Conservation (phyloP, 2,113 vertebrate genomes). For the Gulo gulo region DNA sequence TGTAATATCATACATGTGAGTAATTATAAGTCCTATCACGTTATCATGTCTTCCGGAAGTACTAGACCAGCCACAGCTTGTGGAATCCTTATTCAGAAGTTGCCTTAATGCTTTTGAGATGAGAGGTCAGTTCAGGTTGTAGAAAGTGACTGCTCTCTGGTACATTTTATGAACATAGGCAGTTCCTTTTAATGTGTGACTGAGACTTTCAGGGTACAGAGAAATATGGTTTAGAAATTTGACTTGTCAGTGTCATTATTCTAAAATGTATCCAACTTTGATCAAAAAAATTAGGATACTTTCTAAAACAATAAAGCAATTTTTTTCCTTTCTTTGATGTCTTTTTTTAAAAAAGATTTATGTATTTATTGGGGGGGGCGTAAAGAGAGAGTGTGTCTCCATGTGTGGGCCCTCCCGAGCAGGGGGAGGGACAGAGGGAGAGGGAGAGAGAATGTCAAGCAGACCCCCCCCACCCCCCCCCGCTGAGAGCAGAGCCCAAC, state of each 20-base stretch:
- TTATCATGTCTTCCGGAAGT: background rate
- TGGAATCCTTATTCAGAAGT: background rate
- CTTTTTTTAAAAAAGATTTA: background rate
- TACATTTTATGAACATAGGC: background rate
- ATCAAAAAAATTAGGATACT: background rate
- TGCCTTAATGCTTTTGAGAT: background rate
- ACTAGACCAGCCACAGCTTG: background rate
- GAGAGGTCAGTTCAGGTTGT: too few relatives aligned
- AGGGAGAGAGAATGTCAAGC: background rate
- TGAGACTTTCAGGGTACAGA: background rate
- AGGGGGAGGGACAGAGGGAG: background rate
- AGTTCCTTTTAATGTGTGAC: background rate
- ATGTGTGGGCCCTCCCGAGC: too few relatives aligned
- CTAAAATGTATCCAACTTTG: background rate
- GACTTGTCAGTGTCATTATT: background rate
- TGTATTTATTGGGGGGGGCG: background rate
- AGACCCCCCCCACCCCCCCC: background rate
- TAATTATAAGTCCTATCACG: accelerated
- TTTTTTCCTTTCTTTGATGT: background rate
- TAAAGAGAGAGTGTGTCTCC: too few relatives aligned
- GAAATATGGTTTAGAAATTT: background rate
- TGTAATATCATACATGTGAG: accelerated
- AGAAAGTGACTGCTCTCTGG: background rate
- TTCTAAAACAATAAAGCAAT: background rate
- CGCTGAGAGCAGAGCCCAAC: background rate